Percentiles rank a stretch among this genome's conserved stretches.
Conservation (phyloP, 2,113 vertebrate species). For the Mixornis gularis region DNA sequence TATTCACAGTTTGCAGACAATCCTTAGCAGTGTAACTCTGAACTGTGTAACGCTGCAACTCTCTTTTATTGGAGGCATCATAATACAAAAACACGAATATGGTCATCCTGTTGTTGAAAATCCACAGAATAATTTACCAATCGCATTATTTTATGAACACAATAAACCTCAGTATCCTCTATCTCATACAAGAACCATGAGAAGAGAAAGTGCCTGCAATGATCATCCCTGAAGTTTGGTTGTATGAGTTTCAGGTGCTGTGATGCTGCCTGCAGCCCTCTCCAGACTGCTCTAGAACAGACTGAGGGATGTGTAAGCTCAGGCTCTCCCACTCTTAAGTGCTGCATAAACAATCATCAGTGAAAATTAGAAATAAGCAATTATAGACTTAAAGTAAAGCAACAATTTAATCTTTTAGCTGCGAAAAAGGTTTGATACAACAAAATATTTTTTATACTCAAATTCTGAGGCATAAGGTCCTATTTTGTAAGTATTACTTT, state of each 20-base stretch:
- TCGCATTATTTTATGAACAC: neutral
- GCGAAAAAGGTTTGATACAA: neutral
- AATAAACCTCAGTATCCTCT: neutral
- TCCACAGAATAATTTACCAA: neutral
- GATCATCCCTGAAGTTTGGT: neutral
- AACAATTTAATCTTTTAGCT: neutral
- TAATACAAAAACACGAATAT: neutral
- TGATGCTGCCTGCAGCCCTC: neutral
- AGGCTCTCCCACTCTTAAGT: neutral
- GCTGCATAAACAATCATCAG: neutral
- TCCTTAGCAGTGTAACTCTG: neutral
- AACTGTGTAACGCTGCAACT: neutral
- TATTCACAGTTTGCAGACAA: neutral
- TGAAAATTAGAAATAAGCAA: neutral
- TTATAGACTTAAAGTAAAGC: neutral
- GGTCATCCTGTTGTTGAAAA: neutral
- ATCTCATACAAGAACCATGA: neutral
- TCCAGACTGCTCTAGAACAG: neutral
- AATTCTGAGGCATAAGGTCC: neutral
- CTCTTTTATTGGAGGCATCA: neutral
- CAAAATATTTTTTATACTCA: neutral
- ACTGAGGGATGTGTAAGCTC: neutral
- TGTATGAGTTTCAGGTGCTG: neutral
- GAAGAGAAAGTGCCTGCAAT: neutral
- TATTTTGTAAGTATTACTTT: neutral